phyloP scores from a whole-genome alignment of 2,113 vertebrate genomes.

The Xyrauchen texanus region DNA sequence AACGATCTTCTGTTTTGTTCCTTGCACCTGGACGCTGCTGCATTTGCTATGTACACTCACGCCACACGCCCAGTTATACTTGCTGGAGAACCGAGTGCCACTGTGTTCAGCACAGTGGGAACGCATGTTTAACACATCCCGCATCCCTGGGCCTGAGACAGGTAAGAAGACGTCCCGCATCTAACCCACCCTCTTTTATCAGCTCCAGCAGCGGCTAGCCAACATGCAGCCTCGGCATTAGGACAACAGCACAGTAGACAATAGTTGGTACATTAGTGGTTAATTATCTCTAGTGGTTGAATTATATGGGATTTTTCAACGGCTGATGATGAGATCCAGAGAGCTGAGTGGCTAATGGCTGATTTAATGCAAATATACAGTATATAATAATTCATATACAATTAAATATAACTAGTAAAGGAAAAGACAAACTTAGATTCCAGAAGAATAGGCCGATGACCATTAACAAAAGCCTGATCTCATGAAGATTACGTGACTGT shows the following conservation, averaged over 20 bases:
- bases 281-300: background rate
- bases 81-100: constrained; percentile 91
- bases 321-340: too few species aligned
- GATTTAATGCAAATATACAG: too few species aligned
- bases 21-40: constrained; percentile 64
- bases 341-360: too few species aligned
- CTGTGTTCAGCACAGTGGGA: constrained; percentile 98
- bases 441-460: too few species aligned
- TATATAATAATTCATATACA: too few species aligned
- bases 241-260: constrained; percentile 30
- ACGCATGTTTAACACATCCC: constrained; percentile 92
- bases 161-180: constrained; percentile 75
- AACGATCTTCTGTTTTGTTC: constrained; percentile 71
- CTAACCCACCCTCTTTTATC: constrained; percentile 52
- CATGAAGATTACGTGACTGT: too few species aligned
- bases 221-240: constrained; percentile 46
- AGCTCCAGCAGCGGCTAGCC: constrained; percentile 41
- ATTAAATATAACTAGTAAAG: too few species aligned
- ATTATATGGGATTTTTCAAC: background rate
- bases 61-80: constrained; percentile 79
- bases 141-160: constrained; percentile 87
- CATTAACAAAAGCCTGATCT: too few species aligned
- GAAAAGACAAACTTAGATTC: too few species aligned
- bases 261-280: background rate
- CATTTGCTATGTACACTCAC: constrained; percentile 34